Percentiles rank a stretch among this genome's conserved stretches.
These are phyloP conservation scores for Trigoniulus corallinus DNA, from an alignment of 1,140 invertebrate species.

Conservation along the genomic window DNA sequence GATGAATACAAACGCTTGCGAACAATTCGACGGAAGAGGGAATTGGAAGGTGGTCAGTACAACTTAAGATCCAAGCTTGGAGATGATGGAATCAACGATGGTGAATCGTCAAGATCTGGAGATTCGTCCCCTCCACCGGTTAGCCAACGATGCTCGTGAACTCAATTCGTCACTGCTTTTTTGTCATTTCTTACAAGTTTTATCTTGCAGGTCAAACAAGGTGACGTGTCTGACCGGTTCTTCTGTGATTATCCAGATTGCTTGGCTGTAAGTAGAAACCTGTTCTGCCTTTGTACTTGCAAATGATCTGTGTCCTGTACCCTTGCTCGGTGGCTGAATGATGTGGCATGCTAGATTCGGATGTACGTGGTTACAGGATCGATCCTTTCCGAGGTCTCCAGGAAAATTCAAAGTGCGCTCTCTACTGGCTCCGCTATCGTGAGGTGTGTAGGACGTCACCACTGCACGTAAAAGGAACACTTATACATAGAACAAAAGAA, in stretches of 20 bases:
- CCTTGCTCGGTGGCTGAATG: too few species aligned
- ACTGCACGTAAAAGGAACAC: too few species aligned
- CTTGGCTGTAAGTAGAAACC: slow-evolving; percentile 38
- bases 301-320: not conserved
- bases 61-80: slow-evolving; percentile 22
- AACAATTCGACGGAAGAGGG: slow-evolving; percentile 28
- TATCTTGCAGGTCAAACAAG: too few species aligned
- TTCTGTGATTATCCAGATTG: slow-evolving; percentile 47
- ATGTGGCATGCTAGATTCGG: too few species aligned
- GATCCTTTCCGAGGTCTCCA: too few species aligned
- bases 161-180: not conserved
- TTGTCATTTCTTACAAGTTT: not conserved
- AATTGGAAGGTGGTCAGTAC: slow-evolving; percentile 23
- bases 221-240: slow-evolving; percentile 25
- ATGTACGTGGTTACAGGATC: too few species aligned
- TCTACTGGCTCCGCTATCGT: too few species aligned
- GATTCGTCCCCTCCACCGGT: not conserved
- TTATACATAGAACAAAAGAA: too few species aligned
- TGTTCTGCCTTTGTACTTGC: too few species aligned
- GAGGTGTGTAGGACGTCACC: too few species aligned
- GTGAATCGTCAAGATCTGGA: slow-evolving; percentile 4
- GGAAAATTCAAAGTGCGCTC: too few species aligned
- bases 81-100: not conserved
- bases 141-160: not conserved
- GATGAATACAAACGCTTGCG: slow-evolving; percentile 58